Evolutionary conservation across 2,113 vertebrate species (phyloP), one percentile per base, ranked within the genome.

Genomic region (Mionectes macconnelli): DNA sequence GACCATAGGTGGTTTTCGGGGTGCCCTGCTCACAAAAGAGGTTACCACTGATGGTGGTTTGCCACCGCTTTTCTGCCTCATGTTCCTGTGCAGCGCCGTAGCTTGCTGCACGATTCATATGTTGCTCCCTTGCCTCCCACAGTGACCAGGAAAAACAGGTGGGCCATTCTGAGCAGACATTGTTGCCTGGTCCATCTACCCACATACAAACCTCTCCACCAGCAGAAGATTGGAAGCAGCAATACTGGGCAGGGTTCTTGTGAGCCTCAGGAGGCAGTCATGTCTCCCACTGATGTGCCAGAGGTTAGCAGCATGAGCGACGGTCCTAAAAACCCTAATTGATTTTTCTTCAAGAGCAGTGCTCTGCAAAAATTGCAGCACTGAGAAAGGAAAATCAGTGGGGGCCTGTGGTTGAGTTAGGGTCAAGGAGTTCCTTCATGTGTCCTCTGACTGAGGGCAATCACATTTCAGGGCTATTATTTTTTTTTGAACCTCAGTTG

Each of bases 231-330:
- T 39, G 20, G 28, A 73, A 9, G 8, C 10, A 91, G 10, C 40
- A 52, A 2, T 5, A 6, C 6, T 33, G 39, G 11, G 8, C 28
- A 44, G 19, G 13, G 21, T 60, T 62, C 27, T 33, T 16, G 23
- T 39, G 49, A 66, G 37, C 8, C 44, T 60, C 44, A 45, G 55
- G n/a, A 80, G 45, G 8, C 6, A 16, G 37, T 39, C 12, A 33
- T 2, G 0, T 72, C n/a, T 91, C 40, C 20, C 13, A 15, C 13
- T 0, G 0, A 8, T 23, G 21, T 1, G 3, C 5, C 31, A 90
- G 83, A 27, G 67, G 19, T 24, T 63, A 47, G 22, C 44, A 86
- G 67, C 5, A 8, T 74, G 72, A 86, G 5, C 77, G 79, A 42
- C 30, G 5, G 33, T 31, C 49, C 30, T 68, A 68, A 75, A 90